Evolutionary conservation across 2,888 invertebrate genomes (phyloP).

Genomic region (Ectropis crepuscularia): DNA sequence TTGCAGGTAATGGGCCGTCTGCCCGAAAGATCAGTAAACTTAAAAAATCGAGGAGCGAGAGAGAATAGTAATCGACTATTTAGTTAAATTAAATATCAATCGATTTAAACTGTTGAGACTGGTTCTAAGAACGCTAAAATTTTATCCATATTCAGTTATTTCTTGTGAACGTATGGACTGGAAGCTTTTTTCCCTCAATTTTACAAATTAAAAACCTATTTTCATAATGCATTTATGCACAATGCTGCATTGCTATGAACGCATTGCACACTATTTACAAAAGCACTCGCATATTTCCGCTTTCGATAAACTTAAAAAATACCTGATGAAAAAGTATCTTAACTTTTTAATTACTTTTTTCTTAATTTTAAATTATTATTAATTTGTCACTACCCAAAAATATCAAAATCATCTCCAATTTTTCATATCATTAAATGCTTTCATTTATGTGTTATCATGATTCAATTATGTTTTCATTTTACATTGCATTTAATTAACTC

Average conservation of each 20-base stretch:
- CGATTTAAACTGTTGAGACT: too few species aligned
- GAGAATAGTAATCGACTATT: constrained; percentile 5
- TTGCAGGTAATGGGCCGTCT: constrained; percentile 45
- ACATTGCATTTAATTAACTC: background rate
- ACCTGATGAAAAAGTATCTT: background rate
- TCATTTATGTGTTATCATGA: constrained; percentile 4
- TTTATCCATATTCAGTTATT: too few species aligned
- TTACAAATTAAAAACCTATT: background rate
- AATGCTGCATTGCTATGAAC: constrained; percentile 19
- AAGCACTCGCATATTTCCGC: constrained; percentile 15
- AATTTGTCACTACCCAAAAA: constrained; percentile 13
- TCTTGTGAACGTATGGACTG: background rate
- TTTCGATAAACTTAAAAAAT: constrained; percentile 3
- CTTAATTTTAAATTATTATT: constrained; percentile 11
- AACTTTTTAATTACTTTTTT: constrained; percentile 1
- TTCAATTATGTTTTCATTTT: background rate
- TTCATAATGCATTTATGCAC: constrained; percentile 8
- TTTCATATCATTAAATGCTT: constrained; percentile 9
- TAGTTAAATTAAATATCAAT: background rate
- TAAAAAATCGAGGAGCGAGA: constrained; percentile 10
- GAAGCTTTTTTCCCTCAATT: background rate
- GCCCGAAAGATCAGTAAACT: constrained; percentile 35
- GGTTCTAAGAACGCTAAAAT: too few species aligned
- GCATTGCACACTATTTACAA: constrained; percentile 1
- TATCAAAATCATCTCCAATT: constrained; percentile 8